Base-by-base conservation (phyloP, 2,888 invertebrate species). In the Myopa tessellatipennis region DNA sequence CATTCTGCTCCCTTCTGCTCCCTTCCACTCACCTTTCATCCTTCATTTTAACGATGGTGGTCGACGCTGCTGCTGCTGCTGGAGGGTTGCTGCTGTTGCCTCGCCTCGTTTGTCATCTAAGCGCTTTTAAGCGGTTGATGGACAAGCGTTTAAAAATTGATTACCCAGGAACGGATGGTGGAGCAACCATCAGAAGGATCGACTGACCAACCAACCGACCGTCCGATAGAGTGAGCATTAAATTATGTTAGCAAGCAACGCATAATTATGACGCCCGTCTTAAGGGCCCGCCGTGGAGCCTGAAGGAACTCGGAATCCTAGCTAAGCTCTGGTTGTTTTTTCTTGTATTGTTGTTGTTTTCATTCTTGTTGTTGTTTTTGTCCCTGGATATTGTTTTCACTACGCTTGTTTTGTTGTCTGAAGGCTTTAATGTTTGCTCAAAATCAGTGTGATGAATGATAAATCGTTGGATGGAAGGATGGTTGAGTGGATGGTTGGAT, bases 131-230 rank as follows among this genome's bases (percentile, higher is more conserved):
- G 26, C 26, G 60, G 38, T 40, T 72, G 60, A 72, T 72, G 58
- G 60, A 60, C 72, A 72, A 40, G 60, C 72, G 58, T 72, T 72
- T 72, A 72, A 71, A 71, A 71, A 71, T 71, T 71, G 71, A 60
- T 72, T 60, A 72, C 60, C 58, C 16, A 55, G 40, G n/a, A 52
- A n/a, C n/a, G 58, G 38, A 38, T 52, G 36, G 50, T 58, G 58
- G 50, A 14, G 50, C 14, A 10, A 14, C 50, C 50, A 50, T 1
- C 50, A 14, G 50, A 50, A 10, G 50, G 50, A 50, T 50, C 10
- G 50, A 50, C 14, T 8, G 50, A 50, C 14, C 16, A n/a, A 55
- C n/a, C 4, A 4, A 55, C 55, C 16, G 16, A 55, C 5, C 16
- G 55, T 4, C n/a, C 4, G 16, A 60, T 6, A 55, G 36, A 52